These are phyloP conservation scores for Vanessa atalanta DNA, from an alignment of 1,140 invertebrate species.

Conservation along the genomic window DNA sequence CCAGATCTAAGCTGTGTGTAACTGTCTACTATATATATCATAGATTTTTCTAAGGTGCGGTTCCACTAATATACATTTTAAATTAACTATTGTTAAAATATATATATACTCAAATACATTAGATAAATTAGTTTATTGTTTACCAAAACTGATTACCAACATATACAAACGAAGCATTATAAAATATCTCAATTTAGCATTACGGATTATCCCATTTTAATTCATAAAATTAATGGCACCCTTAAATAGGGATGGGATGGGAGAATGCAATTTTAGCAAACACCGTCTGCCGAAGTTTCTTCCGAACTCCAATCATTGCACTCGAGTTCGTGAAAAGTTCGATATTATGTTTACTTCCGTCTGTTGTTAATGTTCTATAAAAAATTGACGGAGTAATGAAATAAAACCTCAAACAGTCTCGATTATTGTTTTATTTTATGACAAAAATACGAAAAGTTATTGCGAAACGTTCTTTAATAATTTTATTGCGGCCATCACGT, in stretches of 20 bases:
- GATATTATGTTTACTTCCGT: slow-evolving; percentile 16
- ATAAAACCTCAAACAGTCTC: not conserved
- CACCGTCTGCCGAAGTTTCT: slow-evolving; percentile 12
- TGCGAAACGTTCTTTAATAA: not conserved
- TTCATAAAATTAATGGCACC: not conserved
- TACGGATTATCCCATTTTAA: too few relatives aligned
- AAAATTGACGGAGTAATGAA: not conserved
- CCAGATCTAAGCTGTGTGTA: too few relatives aligned
- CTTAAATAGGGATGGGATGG: too few relatives aligned
- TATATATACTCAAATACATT: too few relatives aligned
- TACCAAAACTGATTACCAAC: too few relatives aligned
- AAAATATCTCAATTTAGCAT: too few relatives aligned
- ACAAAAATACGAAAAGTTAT: not conserved
- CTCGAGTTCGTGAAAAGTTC: slow-evolving; percentile 6
- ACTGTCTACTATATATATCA: too few relatives aligned
- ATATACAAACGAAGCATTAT: too few relatives aligned
- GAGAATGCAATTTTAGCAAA: slow-evolving; percentile 5
- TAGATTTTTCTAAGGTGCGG: too few relatives aligned
- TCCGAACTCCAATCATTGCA: slow-evolving; percentile 18
- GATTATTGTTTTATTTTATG: not conserved
- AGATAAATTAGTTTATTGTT: too few relatives aligned
- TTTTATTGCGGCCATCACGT: not conserved
- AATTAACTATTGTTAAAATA: too few relatives aligned
- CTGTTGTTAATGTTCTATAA: slow-evolving; percentile 7
- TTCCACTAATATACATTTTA: too few relatives aligned